Percentiles rank a stretch among this genome's conserved stretches.
Evolutionary conservation across 2,888 invertebrate species (phyloP).

Genomic region (Dorcus hopei): DNA sequence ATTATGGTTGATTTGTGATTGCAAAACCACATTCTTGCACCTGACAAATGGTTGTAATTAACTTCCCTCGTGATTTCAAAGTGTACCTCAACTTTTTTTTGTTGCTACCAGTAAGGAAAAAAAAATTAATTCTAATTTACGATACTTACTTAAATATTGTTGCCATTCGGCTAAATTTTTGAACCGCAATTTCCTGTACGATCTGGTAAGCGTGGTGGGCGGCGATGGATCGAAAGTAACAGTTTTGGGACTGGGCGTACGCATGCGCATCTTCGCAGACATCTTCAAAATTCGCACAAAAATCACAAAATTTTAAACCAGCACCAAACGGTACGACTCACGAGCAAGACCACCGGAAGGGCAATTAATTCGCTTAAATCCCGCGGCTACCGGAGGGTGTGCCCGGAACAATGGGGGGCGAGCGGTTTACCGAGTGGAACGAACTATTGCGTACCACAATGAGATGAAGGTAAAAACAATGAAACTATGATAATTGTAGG

Average conservation of each 20-base stretch:
- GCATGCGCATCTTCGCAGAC: slow-evolving; percentile 56
- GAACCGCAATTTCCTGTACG: slow-evolving; percentile 42
- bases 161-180: slow-evolving; percentile 50
- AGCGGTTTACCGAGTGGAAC: background rate
- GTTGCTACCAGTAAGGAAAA: too few species aligned
- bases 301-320: background rate
- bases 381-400: background rate
- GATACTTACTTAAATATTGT: slow-evolving; percentile 55
- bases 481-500: slow-evolving; percentile 25
- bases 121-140: too few species aligned
- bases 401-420: slow-evolving; percentile 1
- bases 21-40: too few species aligned
- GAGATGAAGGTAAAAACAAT: slow-evolving; percentile 3
- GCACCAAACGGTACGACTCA: background rate
- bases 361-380: too few species aligned
- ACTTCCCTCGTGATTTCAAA: too few species aligned
- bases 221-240: slow-evolving; percentile 64
- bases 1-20: too few species aligned
- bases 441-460: background rate
- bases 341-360: too few species aligned
- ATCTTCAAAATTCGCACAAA: slow-evolving; percentile 12
- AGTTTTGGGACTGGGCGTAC: slow-evolving; percentile 63
- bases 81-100: too few species aligned
- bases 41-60: too few species aligned
- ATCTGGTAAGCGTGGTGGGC: slow-evolving; percentile 56